These are phyloP conservation scores for Morbakka virulenta DNA, from an alignment of 30 jellyfish, hydroid and myxozoan species.

Conservation along the genomic window DNA sequence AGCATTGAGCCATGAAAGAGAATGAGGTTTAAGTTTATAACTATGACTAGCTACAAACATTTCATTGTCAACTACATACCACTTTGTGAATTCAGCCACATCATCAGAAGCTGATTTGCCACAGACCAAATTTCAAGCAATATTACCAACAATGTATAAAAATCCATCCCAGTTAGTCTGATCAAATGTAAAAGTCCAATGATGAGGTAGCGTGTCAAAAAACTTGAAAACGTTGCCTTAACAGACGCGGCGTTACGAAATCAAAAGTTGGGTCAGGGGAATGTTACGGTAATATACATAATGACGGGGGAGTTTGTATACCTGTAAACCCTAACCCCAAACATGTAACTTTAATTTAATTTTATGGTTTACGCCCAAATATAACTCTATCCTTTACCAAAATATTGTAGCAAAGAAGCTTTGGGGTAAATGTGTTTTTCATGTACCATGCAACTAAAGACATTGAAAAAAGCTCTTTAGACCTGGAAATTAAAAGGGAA, in stretches of 20 bases:
- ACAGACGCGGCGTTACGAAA: neutral
- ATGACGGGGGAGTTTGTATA: neutral
- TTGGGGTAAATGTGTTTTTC: neutral
- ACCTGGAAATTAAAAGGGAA: neutral
- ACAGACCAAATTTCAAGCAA: no score
- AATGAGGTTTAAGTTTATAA: no score
- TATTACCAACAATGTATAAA: no score
- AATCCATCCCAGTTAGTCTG: no score
- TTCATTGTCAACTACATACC: no score
- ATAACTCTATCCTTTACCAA: neutral
- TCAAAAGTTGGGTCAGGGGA: neutral
- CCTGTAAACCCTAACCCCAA: neutral
- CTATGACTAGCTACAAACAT: no score
- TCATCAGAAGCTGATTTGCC: no score
- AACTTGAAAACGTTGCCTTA: no score
- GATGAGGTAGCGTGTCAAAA: no score
- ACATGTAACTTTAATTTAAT: neutral
- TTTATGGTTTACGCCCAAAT: neutral
- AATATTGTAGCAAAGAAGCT: neutral
- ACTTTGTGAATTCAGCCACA: no score
- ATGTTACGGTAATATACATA: neutral
- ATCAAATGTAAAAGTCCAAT: no score
- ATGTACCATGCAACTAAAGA: neutral
- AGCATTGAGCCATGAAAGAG: no score
- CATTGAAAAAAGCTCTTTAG: neutral